Conservation (phyloP, 2,113 vertebrate species). For the Leptodactylus fuscus region DNA sequence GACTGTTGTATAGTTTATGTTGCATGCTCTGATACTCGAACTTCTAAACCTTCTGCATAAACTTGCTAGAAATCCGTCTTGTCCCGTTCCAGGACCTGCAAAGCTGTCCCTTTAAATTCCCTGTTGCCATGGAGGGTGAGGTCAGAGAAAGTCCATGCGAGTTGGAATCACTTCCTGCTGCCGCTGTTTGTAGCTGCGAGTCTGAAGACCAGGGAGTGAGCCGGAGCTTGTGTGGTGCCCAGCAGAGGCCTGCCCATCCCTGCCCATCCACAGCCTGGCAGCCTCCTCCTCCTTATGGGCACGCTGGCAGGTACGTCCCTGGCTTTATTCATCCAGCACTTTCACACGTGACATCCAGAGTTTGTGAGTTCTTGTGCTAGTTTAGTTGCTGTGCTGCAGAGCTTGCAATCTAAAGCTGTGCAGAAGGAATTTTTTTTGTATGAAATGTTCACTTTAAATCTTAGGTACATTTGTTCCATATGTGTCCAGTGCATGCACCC, state of each 20-base stretch:
- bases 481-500: too few species aligned
- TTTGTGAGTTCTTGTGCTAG: background rate
- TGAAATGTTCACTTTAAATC: background rate
- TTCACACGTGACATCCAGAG: background rate
- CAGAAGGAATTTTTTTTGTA: background rate
- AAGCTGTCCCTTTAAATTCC: constrained; percentile 68
- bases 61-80: too few species aligned
- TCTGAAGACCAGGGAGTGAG: constrained; percentile 41
- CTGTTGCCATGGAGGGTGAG: constrained; percentile 69
- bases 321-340: background rate
- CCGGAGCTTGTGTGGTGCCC: constrained; percentile 42
- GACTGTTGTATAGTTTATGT: background rate
- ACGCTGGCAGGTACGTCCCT: constrained; percentile 30
- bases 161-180: constrained; percentile 64
- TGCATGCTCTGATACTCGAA: background rate
- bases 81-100: constrained; percentile 2
- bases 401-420: background rate
- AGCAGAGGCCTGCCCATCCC: constrained; percentile 29
- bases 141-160: constrained; percentile 72
- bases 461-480: too few species aligned
- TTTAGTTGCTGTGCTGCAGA: background rate
- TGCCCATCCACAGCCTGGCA: background rate
- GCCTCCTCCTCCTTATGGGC: constrained; percentile 17
- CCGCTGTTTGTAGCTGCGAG: constrained; percentile 45
- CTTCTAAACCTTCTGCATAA: too few species aligned